Evolutionary conservation across 2,888 invertebrate genomes (phyloP).

Genomic region (Orthosia cruda): DNA sequence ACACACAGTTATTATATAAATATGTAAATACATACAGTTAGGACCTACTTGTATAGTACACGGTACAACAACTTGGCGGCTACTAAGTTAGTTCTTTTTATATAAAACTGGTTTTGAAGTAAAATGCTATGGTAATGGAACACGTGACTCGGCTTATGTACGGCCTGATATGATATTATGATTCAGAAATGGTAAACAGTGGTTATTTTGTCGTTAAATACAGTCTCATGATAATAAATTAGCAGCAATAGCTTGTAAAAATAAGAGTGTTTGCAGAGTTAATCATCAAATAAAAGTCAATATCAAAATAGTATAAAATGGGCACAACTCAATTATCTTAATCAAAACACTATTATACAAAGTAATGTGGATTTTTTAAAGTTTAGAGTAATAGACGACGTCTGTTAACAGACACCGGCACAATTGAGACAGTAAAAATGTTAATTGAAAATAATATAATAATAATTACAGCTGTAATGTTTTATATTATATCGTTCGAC

Average conservation of each 20-base stretch:
- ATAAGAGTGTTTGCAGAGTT: neutral
- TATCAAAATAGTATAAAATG: no score
- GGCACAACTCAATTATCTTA: no score
- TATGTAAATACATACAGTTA: conserved; percentile 36
- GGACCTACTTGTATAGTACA: conserved; percentile 16
- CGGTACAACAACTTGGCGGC: conserved; percentile 40
- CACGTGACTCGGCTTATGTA: neutral
- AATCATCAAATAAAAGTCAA: no score
- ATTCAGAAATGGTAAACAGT: neutral
- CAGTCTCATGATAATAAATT: neutral
- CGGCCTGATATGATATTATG: neutral
- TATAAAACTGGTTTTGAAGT: conserved; percentile 25
- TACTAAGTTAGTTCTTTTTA: conserved; percentile 26
- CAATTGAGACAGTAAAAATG: no score
- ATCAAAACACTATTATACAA: no score
- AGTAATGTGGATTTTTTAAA: no score
- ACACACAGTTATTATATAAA: conserved; percentile 2
- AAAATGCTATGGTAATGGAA: neutral
- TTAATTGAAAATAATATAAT: no score
- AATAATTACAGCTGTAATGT: no score
- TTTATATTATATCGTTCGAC: neutral
- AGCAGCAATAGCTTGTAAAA: neutral
- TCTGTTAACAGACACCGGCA: no score
- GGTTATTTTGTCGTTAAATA: neutral
- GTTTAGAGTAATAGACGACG: no score